These are phyloP conservation scores for Cyanoderma ruficeps DNA, from an alignment of 2,113 vertebrate genomes.

Conservation along the genomic window DNA sequence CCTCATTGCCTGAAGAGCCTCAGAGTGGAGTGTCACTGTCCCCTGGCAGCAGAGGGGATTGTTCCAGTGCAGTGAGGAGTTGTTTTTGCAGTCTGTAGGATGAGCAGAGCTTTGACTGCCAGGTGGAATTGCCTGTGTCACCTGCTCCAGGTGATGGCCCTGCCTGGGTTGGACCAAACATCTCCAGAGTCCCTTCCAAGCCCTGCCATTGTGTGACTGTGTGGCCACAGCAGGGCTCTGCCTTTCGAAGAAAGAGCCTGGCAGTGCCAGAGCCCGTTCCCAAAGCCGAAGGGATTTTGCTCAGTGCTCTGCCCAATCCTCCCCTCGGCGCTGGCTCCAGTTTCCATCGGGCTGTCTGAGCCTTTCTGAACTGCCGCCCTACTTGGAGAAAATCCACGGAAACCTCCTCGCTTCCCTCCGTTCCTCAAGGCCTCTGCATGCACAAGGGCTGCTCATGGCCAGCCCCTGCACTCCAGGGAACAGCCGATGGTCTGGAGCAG, in stretches of 20 bases:
- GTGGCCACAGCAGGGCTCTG: rapidly evolving
- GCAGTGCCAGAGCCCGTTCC: neutral
- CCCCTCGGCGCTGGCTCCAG: neutral
- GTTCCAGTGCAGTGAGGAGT: neutral
- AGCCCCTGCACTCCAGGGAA: neutral
- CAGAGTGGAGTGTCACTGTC: neutral
- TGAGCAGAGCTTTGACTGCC: neutral
- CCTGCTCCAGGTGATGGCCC: neutral
- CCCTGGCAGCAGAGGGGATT: neutral
- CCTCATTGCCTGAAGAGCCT: neutral
- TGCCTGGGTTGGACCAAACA: neutral
- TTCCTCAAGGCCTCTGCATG: neutral
- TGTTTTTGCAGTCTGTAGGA: neutral
- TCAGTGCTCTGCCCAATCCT: neutral
- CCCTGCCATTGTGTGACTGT: neutral
- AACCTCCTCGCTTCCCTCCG: neutral
- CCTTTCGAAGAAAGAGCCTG: neutral
- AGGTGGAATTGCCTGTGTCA: neutral
- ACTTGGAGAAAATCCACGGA: slow-evolving; percentile 24
- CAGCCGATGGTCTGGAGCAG: neutral
- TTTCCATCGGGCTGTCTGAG: neutral
- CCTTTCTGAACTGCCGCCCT: neutral
- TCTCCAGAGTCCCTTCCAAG: neutral
- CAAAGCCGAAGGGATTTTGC: neutral
- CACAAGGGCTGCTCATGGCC: rapidly evolving